Conservation (phyloP, 1,140 invertebrate species). For the Pemphigus obesinymphae region DNA sequence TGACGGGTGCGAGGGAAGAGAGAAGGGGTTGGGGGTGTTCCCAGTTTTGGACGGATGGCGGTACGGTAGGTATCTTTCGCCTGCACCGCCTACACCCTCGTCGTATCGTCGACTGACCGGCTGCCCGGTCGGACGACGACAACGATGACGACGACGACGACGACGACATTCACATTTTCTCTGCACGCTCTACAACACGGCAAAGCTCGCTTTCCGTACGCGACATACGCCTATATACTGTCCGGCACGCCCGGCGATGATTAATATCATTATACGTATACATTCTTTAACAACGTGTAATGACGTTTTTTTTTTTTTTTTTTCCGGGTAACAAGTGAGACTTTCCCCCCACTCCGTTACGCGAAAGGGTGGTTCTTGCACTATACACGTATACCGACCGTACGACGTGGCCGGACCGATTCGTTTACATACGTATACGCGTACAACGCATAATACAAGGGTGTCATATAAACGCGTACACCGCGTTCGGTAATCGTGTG, state of each 20-base stretch:
- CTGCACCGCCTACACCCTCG: background rate
- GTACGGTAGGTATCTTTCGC: slow-evolving; percentile 12
- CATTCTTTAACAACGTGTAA: background rate
- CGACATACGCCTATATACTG: background rate
- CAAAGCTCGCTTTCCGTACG: background rate
- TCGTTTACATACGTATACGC: background rate
- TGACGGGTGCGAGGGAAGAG: background rate
- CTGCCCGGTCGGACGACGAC: background rate
- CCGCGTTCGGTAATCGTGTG: background rate
- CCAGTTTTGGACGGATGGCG: slow-evolving; percentile 20
- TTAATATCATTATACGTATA: background rate
- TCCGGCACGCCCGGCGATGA: background rate
- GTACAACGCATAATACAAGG: background rate
- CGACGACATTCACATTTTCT: background rate
- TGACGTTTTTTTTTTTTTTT: no score
- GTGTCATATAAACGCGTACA: background rate
- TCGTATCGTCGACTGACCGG: background rate
- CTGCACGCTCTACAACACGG: background rate
- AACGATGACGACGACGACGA: background rate
- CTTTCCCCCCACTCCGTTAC: background rate
- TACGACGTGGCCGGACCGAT: background rate
- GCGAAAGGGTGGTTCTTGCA: background rate
- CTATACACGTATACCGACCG: background rate
- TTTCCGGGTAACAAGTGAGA: background rate
- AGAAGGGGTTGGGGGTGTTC: slow-evolving; percentile 7